These are phyloP conservation scores for Tauraco erythrolophus DNA, from an alignment of 2,113 vertebrate genomes.

Conservation along the genomic window DNA sequence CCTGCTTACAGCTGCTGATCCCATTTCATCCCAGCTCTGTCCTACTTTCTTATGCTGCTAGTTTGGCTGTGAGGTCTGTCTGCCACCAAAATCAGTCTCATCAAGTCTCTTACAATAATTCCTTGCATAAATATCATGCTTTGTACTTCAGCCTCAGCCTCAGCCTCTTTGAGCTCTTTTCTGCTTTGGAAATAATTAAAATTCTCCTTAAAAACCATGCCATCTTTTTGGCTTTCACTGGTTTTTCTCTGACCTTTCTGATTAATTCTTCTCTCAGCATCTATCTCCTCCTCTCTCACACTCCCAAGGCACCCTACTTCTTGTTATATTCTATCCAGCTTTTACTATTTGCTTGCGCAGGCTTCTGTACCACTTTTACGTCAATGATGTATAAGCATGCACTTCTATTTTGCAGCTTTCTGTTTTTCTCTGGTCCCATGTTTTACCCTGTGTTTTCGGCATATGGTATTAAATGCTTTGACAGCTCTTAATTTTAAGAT, in stretches of 20 bases:
- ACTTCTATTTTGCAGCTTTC: neutral
- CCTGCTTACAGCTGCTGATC: constrained; percentile 15
- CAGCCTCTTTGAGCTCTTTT: neutral
- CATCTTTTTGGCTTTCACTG: neutral
- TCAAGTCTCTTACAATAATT: neutral
- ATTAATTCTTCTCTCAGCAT: neutral
- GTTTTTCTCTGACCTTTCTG: neutral
- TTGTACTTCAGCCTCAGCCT: neutral
- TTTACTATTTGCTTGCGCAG: neutral
- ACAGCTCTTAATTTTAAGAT: neutral
- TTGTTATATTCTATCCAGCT: neutral
- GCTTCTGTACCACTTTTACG: neutral
- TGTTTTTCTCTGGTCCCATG: neutral
- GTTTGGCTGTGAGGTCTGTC: neutral
- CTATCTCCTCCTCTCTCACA: neutral
- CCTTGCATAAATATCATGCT: neutral
- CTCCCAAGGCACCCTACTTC: neutral
- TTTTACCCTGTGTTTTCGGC: neutral
- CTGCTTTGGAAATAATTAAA: neutral
- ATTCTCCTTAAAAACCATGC: neutral
- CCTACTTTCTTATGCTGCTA: constrained; percentile 39
- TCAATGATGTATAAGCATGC: neutral
- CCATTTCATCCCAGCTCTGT: constrained; percentile 28
- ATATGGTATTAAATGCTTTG: neutral
- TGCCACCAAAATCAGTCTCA: constrained; percentile 12